Percentiles rank a stretch among this genome's conserved stretches.
Evolutionary conservation across 2,113 vertebrate species (phyloP).

Genomic region (Apus apus): DNA sequence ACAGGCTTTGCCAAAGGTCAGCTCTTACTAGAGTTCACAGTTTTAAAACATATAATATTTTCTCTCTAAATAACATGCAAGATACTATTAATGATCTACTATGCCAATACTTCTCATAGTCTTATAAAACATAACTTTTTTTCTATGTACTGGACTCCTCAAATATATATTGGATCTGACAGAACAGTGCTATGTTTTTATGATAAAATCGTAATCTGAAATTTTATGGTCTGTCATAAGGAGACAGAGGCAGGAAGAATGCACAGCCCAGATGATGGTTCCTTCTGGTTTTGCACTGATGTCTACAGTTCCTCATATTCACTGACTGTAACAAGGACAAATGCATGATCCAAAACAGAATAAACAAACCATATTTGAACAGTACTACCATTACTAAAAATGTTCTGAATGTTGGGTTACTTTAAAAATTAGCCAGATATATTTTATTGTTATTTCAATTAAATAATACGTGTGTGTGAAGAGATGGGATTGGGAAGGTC

Average conservation of each 20-base stretch:
- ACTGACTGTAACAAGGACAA: neutral
- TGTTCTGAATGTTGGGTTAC: neutral
- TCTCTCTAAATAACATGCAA: slow-evolving; percentile 6
- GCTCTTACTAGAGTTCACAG: neutral
- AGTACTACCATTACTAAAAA: neutral
- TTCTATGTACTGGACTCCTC: neutral
- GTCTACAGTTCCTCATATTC: neutral
- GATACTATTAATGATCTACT: neutral
- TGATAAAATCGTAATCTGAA: slow-evolving; percentile 17
- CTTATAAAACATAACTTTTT: neutral
- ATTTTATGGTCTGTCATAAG: neutral
- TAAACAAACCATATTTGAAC: neutral
- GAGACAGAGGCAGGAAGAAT: neutral
- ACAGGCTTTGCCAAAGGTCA: slow-evolving; percentile 32
- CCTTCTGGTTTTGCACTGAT: neutral
- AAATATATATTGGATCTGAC: neutral
- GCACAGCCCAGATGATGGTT: neutral
- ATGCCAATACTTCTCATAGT: neutral
- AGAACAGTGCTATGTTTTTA: neutral
- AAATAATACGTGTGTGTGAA: neutral
- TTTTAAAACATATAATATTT: slow-evolving; percentile 23
- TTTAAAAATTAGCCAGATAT: neutral
- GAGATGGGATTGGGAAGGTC: neutral
- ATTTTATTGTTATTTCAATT: neutral
- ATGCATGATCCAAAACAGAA: neutral